These are phyloP conservation scores for Anguilla obscura DNA, from an alignment of 2,797 vertebrate genomes.

Conservation along the genomic window DNA sequence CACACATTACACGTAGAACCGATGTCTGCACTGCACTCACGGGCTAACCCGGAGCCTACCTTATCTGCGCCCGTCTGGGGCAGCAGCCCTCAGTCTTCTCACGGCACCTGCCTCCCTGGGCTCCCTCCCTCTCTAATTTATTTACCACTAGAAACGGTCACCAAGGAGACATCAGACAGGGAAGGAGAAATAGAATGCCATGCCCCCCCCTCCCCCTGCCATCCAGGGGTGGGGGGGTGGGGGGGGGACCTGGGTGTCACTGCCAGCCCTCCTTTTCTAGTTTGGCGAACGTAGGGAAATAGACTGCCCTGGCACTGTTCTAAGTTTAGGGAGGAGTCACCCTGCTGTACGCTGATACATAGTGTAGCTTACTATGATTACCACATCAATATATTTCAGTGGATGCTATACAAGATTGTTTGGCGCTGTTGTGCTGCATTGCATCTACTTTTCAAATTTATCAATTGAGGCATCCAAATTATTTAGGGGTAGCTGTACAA, in stretches of 20 bases:
- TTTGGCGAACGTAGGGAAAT: not conserved
- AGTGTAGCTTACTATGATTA: not conserved
- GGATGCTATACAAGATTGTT: not conserved
- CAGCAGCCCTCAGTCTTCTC: slow-evolving; percentile 17
- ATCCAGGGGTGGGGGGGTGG: not conserved
- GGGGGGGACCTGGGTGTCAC: not conserved
- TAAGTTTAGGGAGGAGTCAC: not conserved
- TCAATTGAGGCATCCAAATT: not conserved
- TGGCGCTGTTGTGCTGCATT: not conserved
- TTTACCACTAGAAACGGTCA: slow-evolving; percentile 65
- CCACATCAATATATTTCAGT: not conserved
- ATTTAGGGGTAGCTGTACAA: not conserved
- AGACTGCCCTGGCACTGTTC: not conserved
- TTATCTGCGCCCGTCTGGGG: slow-evolving; percentile 50
- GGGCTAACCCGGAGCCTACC: slow-evolving; percentile 31
- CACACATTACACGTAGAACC: slow-evolving; percentile 69
- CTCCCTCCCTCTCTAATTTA: slow-evolving; percentile 63
- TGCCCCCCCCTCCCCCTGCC: slow-evolving; percentile 39
- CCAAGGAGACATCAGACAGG: slow-evolving; percentile 70
- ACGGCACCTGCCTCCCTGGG: slow-evolving; percentile 52
- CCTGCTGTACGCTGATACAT: not conserved
- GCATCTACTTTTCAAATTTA: not conserved
- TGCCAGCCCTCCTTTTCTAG: slow-evolving; percentile 1
- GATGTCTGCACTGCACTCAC: slow-evolving; percentile 64
- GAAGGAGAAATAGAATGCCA: slow-evolving; percentile 61